Base-by-base conservation (phyloP, 2,888 invertebrate species). In the Invenusta paracnida region DNA sequence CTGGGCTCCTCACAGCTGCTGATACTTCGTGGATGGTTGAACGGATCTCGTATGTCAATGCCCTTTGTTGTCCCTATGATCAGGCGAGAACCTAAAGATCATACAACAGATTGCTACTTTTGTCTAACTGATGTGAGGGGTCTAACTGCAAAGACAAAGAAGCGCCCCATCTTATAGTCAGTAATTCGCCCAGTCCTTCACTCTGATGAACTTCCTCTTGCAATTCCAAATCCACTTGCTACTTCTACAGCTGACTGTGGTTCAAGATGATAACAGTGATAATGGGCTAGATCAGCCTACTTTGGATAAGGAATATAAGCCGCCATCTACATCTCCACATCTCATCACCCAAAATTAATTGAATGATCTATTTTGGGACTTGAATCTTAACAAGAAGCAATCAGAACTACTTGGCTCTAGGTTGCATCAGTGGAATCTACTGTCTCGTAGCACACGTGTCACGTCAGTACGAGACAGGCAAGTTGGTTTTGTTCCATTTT, bases 401-500 rank as follows among this genome's bases (percentile, higher is more conserved):
- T 48, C 79, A 23, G 79, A 79, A 27, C 79, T 66, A 17, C 66
- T 66, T n/a, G 66, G 13, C n/a, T 66, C 66, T 11, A 66, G 66
- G n/a, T n/a, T 66, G 13, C 66, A 66, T 11, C 66, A 66, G n/a
- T 66, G 11, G 13, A 66, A 66, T 66, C 66, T 66, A n/a, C 66
- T 66, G 11, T 11, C 13, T 66, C 13, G n/a, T 66, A n/a, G n/a
- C n/a, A 66, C 79, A 79, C 5, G 28, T 25, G 28, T 79, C 23
- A 25, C 25, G 23, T 25, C 23, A 25, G 2, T 79, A 5, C n/a
- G 79, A 79, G 79, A 79, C 79, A 11, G 25, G n/a, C 23, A 79
- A n/a, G 79, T n/a, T 79, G 28, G n/a, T 79, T 11, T 79, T 79
- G 23, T 79, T 79, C 79, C 25, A 23, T 79, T 79, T n/a, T 79